These are phyloP conservation scores for Drosophila mimica DNA, from an alignment of 2,888 invertebrate genomes.

Conservation along the genomic window DNA sequence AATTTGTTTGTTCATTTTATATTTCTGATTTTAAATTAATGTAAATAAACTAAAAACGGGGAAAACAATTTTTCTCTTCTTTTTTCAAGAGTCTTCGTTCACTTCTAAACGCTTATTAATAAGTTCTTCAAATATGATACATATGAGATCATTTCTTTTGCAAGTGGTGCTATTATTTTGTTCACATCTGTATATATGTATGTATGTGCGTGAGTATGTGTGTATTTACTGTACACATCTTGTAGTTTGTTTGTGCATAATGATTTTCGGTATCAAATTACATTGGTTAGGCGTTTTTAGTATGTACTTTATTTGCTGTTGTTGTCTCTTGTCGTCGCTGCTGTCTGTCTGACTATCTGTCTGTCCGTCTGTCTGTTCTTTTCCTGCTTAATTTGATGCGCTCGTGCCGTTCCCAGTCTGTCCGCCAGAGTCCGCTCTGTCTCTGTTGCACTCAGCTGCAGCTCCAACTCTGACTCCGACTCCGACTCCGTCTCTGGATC, in stretches of 20 bases:
- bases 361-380: constrained; percentile 49
- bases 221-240: constrained; percentile 13
- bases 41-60: no score
- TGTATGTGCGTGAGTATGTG: background rate
- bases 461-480: constrained; percentile 12
- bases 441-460: constrained; percentile 13
- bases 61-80: no score
- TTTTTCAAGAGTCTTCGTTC: background rate
- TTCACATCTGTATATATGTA: background rate
- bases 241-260: constrained; percentile 66
- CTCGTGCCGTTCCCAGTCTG: constrained; percentile 68
- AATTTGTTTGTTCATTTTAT: background rate
- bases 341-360: constrained; percentile 19
- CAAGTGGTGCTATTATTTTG: background rate
- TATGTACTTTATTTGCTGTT: constrained; percentile 76
- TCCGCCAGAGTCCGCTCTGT: constrained; percentile 34
- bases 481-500: constrained; percentile 2
- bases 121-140: background rate
- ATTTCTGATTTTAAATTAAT: no score
- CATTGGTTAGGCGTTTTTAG: constrained; percentile 77
- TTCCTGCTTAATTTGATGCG: constrained; percentile 75
- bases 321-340: constrained; percentile 24
- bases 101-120: no score
- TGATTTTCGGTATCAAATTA: constrained; percentile 81
- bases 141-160: background rate